Evolutionary conservation across 2,797 vertebrate species (phyloP), one percentile per base, ranked within the genome.

Genomic region (Spea hammondii): DNA sequence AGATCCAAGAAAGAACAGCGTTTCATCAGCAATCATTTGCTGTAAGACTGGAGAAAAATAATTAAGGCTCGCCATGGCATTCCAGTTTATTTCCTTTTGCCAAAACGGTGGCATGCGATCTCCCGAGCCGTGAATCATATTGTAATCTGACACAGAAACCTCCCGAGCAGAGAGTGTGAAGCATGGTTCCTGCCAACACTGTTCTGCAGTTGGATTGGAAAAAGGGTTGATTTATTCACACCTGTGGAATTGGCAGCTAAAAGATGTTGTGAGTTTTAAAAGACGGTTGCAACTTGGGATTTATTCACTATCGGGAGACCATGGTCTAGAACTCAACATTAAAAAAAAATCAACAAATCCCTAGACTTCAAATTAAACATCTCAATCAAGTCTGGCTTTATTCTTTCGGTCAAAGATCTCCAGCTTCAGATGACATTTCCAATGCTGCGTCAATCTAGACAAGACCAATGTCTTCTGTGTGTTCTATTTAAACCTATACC

Each of bases 161-260:
- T 75, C 54, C 5, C 5, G 3, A 68, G 49, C 64, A 47, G 49
- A 11, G 50, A 60, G 4, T 32, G 65, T 45, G 32, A 14, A 75
- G 70, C 79, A 79, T 77, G 70, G 0, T 0, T 66, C 78, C 83
- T 57, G 12, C 77, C 62, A 14, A 45, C 4, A 45, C 9, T 17
- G 7, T 71, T 0, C 0, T 47, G 81, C 74, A 67, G 44, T 0
- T 66, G 82, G 55, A 72, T 57, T 79, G 57, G 5, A 69, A 83
- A 84, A 53, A 62, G 47, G 48, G 49, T 72, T 83, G 72, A 83
- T 84, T 85, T 65, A 83, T 74, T 65, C 77, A 32, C 67, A 76
- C 79, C 81, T 8, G 0, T 65, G 76, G 66, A 82, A 74, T 72
- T 59, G 45, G 45, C 14, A 62, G 51, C 62, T 14, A 5, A 7